Evolutionary conservation across 2,113 vertebrate genomes (phyloP).

Genomic region (Calypte anna): DNA sequence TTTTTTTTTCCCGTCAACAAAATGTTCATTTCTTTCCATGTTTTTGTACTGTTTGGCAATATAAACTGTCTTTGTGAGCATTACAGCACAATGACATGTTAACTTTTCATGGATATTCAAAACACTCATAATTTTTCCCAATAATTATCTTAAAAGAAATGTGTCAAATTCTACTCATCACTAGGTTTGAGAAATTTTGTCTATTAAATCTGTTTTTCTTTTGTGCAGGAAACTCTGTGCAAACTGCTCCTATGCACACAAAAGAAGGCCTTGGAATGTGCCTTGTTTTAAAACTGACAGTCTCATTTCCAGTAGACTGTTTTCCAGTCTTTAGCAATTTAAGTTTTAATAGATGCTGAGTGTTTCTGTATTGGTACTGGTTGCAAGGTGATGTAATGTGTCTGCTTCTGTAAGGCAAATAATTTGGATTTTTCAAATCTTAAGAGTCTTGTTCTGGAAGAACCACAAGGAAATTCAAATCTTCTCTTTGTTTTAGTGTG

Average conservation of each 20-base stretch:
- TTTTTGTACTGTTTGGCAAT: slow-evolving; percentile 1
- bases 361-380: background rate
- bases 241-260: background rate
- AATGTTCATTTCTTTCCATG: background rate
- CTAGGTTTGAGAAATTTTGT: background rate
- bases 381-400: background rate
- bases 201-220: background rate
- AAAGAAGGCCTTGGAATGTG: background rate
- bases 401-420: background rate
- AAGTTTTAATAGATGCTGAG: background rate
- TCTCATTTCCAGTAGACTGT: background rate
- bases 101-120: background rate
- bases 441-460: background rate
- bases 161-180: background rate
- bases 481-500: background rate
- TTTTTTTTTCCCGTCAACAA: background rate
- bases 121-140: background rate
- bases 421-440: background rate
- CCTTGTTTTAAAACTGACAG: background rate
- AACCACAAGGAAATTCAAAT: background rate
- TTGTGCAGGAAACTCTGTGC: background rate
- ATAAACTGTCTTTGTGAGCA: slow-evolving; percentile 2
- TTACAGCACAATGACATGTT: background rate
- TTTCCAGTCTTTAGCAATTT: background rate
- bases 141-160: background rate